phyloP scores from a whole-genome alignment of 1,140 invertebrate genomes.

The Musca domestica region DNA sequence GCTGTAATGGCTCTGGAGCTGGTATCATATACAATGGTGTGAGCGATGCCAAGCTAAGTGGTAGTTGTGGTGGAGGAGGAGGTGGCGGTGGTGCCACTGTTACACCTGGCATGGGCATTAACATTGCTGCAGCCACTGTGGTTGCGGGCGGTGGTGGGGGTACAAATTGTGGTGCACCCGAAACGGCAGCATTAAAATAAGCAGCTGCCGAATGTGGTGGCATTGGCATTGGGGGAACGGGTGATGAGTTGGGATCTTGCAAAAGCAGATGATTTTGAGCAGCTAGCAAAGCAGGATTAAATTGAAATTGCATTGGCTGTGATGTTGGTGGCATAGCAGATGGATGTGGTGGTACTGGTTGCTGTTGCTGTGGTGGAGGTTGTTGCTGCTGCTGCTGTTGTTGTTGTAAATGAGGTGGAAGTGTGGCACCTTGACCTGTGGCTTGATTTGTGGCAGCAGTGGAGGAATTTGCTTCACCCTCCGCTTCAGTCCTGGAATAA shows the following conservation, averaged over 20 bases:
- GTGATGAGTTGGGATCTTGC: slow-evolving; percentile 35
- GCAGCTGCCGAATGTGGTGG: slow-evolving; percentile 15
- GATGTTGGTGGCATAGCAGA: slow-evolving; percentile 48
- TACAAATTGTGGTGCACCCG: slow-evolving; percentile 15
- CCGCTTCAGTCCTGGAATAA: slow-evolving; percentile 1
- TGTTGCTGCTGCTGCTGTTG: slow-evolving; percentile 27
- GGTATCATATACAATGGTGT: slow-evolving; percentile 47
- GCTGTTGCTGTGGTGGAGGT: slow-evolving; percentile 29
- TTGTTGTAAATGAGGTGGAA: neutral
- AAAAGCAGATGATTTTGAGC: slow-evolving; percentile 30
- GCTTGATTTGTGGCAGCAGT: neutral
- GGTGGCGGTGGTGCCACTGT: slow-evolving; percentile 48
- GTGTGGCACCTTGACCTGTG: neutral
- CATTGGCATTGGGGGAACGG: slow-evolving; percentile 2
- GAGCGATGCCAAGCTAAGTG: slow-evolving; percentile 39
- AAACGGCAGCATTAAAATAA: slow-evolving; percentile 10
- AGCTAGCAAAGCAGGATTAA: slow-evolving; percentile 50
- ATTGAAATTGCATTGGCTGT: slow-evolving; percentile 51
- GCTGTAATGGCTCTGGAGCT: slow-evolving; percentile 38
- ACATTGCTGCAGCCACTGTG: slow-evolving; percentile 16
- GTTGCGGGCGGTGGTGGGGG: slow-evolving; percentile 25
- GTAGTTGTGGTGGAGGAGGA: slow-evolving; percentile 44
- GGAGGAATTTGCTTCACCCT: neutral
- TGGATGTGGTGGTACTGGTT: slow-evolving; percentile 24
- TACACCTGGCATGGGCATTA: slow-evolving; percentile 35